phyloP scores from a whole-genome alignment of 2,888 invertebrate genomes.

The Linnaemya vulpina region DNA sequence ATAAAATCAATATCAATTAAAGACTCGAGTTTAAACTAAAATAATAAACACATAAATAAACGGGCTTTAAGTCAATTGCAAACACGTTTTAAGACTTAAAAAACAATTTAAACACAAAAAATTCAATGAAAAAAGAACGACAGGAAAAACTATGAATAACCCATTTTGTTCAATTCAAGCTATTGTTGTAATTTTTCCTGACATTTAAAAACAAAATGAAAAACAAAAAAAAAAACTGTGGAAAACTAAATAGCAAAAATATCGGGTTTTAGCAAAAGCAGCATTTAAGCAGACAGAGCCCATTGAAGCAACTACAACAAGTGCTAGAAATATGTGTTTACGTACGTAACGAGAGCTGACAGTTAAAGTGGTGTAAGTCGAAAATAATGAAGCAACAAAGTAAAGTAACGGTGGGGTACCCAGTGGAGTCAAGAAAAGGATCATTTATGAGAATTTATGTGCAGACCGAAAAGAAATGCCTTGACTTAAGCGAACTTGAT shows the following conservation, averaged over 20 bases:
- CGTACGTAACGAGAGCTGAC: not conserved
- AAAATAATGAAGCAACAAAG: not conserved
- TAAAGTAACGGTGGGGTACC: too few species aligned
- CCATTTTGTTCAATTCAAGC: conserved; percentile 59
- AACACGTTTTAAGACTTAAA: conserved; percentile 54
- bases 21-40: conserved; percentile 29
- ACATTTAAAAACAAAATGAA: conserved; percentile 62
- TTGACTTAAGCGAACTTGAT: too few species aligned
- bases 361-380: not conserved
- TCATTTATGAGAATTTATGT: too few species aligned
- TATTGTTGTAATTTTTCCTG: conserved; percentile 66
- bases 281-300: conserved; percentile 22
- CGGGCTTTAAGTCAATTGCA: conserved; percentile 55
- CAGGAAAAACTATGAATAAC: conserved; percentile 47
- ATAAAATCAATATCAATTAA: conserved; percentile 63
- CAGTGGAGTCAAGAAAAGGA: too few species aligned
- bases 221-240: conserved; percentile 24
- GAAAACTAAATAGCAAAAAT: conserved; percentile 22
- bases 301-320: conserved; percentile 31
- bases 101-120: conserved; percentile 26
- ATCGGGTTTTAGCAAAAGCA: conserved; percentile 18
- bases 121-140: conserved; percentile 18
- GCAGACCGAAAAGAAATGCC: too few species aligned
- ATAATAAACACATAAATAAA: conserved; percentile 35
- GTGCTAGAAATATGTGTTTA: conserved; percentile 33